Evolutionary conservation across 2,888 invertebrate genomes (phyloP), one percentile per base, ranked within the genome.

Genomic region (Salpingus planirostris): DNA sequence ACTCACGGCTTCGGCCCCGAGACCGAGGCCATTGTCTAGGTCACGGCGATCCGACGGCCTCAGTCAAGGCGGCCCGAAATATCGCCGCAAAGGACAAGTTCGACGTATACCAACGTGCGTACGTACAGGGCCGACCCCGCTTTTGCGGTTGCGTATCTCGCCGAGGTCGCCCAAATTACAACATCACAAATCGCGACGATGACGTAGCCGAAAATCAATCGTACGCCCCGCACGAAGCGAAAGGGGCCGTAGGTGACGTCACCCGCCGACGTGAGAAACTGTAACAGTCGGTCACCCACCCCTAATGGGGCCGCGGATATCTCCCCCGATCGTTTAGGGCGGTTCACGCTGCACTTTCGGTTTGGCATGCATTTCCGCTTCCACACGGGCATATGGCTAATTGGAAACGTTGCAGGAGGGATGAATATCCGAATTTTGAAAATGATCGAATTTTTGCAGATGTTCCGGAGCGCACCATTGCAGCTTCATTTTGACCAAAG

Each of bases 401-500:
- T 35, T 35, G 36, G 15, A 15, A 24, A 24, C 15, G 12, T 24
- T 15, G 11, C 24, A 24, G 10, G 21, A n/a, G n/a, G n/a, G n/a
- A n/a, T n/a, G n/a, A n/a, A n/a, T n/a, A n/a, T n/a, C n/a, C n/a
- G n/a, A n/a, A 18, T 18, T 5, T 18, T 18, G 5, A 18, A 18
- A 5, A 18, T 18, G 8, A 18, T 18, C 8, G 8, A 18, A 18
- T 18, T 18, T 18, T 18, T 72, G 2, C 69, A 83, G 83, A 58
- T 84, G 83, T 62, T 78, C 81, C 3, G 83, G 83, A 1, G 74
- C 76, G 37, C 80, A 80, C 50, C 78, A 81, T 55, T 84, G 83
- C 62, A 80, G 78, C 50, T 82, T 81, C 55, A 68, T 76, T 36
- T 62, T 82, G 38, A 60, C 65, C 1, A 69, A 74, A 46, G 80